Evolutionary conservation across 2,113 vertebrate genomes (phyloP).

Genomic region (Parotia lawesii): DNA sequence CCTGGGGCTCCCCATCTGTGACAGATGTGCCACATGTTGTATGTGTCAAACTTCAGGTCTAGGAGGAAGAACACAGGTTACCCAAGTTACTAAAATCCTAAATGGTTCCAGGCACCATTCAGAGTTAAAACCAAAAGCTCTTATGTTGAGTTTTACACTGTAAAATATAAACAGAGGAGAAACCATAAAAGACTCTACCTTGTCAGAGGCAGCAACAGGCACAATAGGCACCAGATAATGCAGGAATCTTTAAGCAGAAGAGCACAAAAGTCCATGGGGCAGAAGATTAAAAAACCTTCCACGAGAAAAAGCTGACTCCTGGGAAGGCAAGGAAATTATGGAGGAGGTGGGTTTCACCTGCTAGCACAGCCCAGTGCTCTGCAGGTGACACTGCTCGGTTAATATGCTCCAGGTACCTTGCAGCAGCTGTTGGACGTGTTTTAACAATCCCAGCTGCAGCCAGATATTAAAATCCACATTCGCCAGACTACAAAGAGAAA

Average conservation of each 20-base stretch:
- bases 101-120: background rate
- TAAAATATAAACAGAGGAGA: background rate
- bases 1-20: background rate
- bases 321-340: background rate
- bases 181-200: background rate
- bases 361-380: background rate
- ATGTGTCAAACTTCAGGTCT: background rate
- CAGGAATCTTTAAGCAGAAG: background rate
- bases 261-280: background rate
- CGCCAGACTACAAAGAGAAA: background rate
- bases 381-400: background rate
- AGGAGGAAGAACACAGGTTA: background rate
- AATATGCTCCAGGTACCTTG: background rate
- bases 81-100: background rate
- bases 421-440: background rate
- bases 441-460: background rate
- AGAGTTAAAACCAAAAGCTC: background rate
- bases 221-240: fast-evolving
- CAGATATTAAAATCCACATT: background rate
- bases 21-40: background rate
- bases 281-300: background rate
- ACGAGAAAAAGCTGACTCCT: background rate
- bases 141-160: background rate
- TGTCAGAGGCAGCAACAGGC: background rate
- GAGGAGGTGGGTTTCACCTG: background rate